Conservation (phyloP, 2,888 invertebrate species). For the Tillus elongatus region DNA sequence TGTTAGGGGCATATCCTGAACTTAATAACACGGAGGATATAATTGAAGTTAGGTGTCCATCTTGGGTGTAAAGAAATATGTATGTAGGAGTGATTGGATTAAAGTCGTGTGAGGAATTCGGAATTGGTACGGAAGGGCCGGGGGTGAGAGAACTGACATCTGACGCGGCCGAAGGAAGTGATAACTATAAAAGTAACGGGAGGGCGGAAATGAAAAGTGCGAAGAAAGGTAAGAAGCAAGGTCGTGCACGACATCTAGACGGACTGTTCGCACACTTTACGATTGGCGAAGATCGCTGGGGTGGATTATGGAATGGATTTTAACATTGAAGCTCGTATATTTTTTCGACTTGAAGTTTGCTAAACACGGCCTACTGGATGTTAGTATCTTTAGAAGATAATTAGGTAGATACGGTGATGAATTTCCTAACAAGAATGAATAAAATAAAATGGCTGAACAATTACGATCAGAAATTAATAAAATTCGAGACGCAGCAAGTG, state of each 20-base stretch:
- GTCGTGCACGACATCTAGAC: constrained; percentile 39
- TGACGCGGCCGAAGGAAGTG: constrained; percentile 33
- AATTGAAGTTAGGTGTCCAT: no score
- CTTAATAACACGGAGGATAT: no score
- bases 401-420: no score
- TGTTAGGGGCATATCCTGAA: no score
- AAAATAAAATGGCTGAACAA: no score
- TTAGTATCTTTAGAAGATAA: no score
- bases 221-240: constrained; percentile 38
- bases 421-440: no score
- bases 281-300: constrained; percentile 26
- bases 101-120: constrained; percentile 31
- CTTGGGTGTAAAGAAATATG: no score
- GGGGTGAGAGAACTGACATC: background rate
- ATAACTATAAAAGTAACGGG: constrained; percentile 40
- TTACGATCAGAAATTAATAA: no score
- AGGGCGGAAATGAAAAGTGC: constrained; percentile 39
- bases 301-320: constrained; percentile 20
- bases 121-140: background rate
- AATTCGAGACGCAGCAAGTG: no score
- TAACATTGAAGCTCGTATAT: constrained; percentile 8
- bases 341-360: constrained; percentile 4
- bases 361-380: constrained; percentile 19
- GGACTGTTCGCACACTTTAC: constrained; percentile 31
- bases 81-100: constrained; percentile 25